Base-by-base conservation (phyloP, 1,140 invertebrate species). In the Brachionus rotundiformis region DNA sequence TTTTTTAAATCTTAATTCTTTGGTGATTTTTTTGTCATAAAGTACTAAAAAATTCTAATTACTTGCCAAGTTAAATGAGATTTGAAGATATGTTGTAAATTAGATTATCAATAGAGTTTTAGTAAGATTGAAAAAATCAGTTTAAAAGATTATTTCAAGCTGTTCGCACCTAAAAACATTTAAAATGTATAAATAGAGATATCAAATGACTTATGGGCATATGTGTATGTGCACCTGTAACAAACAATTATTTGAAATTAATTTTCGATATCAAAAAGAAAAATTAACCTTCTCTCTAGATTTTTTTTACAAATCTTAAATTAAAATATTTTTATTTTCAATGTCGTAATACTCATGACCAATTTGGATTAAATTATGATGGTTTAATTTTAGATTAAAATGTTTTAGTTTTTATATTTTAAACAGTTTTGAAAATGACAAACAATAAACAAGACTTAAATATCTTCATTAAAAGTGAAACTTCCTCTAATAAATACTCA, bases 361-460 rank as follows among this genome's bases (percentile, higher is more conserved):
- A 11, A 13, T 11, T 41, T 41, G 39, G 39, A 11, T 59, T 54
- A n/a, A 59, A 59, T n/a, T 27, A 11, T 33, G 36, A 33, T 13
- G 13, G 10, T n/a, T 36, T 68, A 68, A 33, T 68, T 68, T 33
- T 68, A 33, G 29, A 63, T 63, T 63, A 29, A 31, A 29, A 33
- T 63, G 25, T 63, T 63, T 63, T 63, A 33, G 25, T 27, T 63
- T 63, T 6, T 29, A 16, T 61, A 7, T 27, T 16, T 36, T 23
- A 16, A 13, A 19, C 10, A 36, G 29, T 36, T 36, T 68, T 7
- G 31, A 68, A 68, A 68, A 68, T 68, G 63, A 36, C 31, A 68
- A 68, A 68, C 36, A 33, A 33, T 68, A 68, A 68, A 13, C 29
- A 68, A 68, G 63, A 68, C 10, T 68, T 68, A 63, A 63, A 29